Evolutionary conservation across 1,140 invertebrate species (phyloP).

Genomic region (Gryllus bimaculatus): DNA sequence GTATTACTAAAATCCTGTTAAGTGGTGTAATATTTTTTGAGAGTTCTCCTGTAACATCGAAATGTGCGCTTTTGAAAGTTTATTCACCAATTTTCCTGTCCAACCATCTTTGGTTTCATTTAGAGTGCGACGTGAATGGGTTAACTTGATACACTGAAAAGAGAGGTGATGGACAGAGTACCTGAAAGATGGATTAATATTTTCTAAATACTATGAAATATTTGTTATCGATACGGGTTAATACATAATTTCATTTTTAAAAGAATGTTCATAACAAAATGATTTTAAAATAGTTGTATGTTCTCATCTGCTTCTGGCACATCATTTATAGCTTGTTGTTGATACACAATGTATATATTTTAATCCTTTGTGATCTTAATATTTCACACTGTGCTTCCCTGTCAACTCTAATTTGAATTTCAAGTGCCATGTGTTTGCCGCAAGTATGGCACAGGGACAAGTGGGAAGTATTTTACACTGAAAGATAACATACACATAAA

Average conservation of each 20-base stretch:
- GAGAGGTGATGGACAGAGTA: neutral
- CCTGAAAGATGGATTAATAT: conserved; percentile 5
- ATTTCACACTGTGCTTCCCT: too few relatives aligned
- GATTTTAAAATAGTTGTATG: neutral
- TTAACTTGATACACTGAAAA: neutral
- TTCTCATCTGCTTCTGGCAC: neutral
- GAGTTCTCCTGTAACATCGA: neutral
- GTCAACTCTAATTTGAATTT: too few relatives aligned
- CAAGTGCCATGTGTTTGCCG: too few relatives aligned
- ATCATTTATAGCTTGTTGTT: too few relatives aligned
- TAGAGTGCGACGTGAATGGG: neutral
- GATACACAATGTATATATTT: too few relatives aligned
- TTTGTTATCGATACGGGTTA: conserved; percentile 1
- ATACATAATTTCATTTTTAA: neutral
- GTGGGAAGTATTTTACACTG: too few relatives aligned
- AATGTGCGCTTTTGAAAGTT: neutral
- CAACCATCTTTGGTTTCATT: conserved; percentile 1
- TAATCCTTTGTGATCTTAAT: too few relatives aligned
- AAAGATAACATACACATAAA: too few relatives aligned
- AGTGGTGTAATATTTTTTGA: neutral
- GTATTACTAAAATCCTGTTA: neutral
- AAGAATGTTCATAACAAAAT: neutral
- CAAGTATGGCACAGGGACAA: too few relatives aligned
- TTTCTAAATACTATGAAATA: neutral
- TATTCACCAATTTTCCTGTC: neutral